Evolutionary conservation across 2,797 vertebrate species (phyloP).

Genomic region (Argentina silus): DNA sequence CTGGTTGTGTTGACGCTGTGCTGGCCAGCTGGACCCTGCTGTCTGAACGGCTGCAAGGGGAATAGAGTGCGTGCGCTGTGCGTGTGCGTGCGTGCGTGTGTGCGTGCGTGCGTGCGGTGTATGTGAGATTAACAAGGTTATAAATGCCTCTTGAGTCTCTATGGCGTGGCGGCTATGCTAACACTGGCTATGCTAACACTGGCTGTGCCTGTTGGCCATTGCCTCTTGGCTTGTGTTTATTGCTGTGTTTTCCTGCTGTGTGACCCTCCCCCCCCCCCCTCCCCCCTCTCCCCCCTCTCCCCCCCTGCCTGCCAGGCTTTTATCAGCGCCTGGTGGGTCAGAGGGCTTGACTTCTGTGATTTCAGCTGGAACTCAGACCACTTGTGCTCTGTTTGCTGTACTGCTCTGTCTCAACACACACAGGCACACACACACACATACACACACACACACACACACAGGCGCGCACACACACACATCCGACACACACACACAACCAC

Average conservation of each 20-base stretch:
- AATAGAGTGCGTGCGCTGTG: slow-evolving; percentile 32
- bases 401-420: neutral
- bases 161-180: too few relatives aligned
- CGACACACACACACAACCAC: too few relatives aligned
- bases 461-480: too few relatives aligned
- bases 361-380: slow-evolving; percentile 61
- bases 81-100: slow-evolving; percentile 9
- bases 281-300: neutral
- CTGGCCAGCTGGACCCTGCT: slow-evolving; percentile 65
- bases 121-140: neutral
- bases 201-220: neutral
- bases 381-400: slow-evolving; percentile 41
- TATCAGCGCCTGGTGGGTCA: slow-evolving; percentile 42
- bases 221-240: slow-evolving; percentile 1
- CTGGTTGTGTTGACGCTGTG: slow-evolving; percentile 61
- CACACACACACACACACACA: too few relatives aligned
- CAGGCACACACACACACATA: too few relatives aligned
- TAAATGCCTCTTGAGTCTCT: slow-evolving; percentile 1
- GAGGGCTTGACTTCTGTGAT: slow-evolving; percentile 51
- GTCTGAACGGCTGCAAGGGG: slow-evolving; percentile 17
- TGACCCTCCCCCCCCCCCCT: neutral
- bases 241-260: slow-evolving; percentile 6
- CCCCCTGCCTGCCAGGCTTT: slow-evolving; percentile 12
- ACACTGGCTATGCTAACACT: slow-evolving; percentile 4
- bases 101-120: slow-evolving; percentile 6